Percentiles rank a stretch among this genome's conserved stretches.
Evolutionary conservation across 2,888 invertebrate species (phyloP).

Genomic region (Pseudococcus longispinus): DNA sequence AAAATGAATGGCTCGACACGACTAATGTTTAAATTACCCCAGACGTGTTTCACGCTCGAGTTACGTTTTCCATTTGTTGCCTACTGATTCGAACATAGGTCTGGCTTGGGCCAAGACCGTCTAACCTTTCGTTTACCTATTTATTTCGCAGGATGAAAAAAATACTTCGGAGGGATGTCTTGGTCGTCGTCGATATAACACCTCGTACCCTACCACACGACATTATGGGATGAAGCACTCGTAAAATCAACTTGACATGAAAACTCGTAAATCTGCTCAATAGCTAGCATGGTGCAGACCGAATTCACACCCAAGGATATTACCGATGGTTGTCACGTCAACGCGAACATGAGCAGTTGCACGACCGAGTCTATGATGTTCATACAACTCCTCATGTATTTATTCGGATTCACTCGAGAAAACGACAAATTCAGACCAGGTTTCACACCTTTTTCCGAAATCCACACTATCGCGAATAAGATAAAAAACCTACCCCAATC

Average conservation of each 20-base stretch:
- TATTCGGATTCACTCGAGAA: conserved; percentile 59
- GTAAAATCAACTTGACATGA: background rate
- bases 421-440: conserved; percentile 11
- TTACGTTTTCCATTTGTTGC: background rate
- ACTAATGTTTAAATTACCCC: background rate
- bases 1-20: background rate
- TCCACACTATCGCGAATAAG: conserved; percentile 19
- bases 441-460: background rate
- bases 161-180: background rate
- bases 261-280: conserved; percentile 3
- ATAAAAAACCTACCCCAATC: conserved; percentile 43
- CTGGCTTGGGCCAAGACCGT: background rate
- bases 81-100: background rate
- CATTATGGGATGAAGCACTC: conserved; percentile 26
- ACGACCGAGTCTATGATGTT: conserved; percentile 60
- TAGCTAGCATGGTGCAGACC: conserved; percentile 38
- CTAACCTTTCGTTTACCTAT: background rate
- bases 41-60: conserved; percentile 9
- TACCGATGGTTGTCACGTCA: conserved; percentile 58
- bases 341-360: conserved; percentile 58
- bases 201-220: background rate
- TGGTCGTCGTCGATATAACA: background rate
- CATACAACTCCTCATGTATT: conserved; percentile 60
- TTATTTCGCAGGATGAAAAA: background rate
- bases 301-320: conserved; percentile 58